Percentiles rank a stretch among this genome's conserved stretches.
These are phyloP conservation scores for Calypte anna DNA, from an alignment of 2,113 vertebrate genomes.

Conservation along the genomic window DNA sequence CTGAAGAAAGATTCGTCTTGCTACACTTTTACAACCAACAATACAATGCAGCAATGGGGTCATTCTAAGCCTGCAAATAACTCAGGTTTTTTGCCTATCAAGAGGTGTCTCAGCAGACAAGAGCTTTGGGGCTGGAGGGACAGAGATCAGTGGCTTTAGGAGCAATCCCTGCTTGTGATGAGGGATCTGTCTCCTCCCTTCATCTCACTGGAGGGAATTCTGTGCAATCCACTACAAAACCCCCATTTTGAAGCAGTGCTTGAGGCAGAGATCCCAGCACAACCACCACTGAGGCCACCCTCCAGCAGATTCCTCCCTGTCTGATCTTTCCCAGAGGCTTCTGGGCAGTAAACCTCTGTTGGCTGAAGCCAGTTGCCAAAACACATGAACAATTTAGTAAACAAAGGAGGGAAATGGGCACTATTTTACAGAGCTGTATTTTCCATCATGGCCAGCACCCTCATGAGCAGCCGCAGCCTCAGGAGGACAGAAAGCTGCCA, in stretches of 20 bases:
- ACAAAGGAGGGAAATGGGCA: background rate
- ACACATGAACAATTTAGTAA: background rate
- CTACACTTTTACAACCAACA: conserved; percentile 11
- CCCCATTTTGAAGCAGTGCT: background rate
- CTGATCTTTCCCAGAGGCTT: background rate
- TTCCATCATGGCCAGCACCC: background rate
- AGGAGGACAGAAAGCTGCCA: background rate
- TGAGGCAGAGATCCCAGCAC: background rate
- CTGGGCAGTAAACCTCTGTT: background rate
- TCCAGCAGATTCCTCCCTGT: background rate
- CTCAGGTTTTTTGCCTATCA: background rate
- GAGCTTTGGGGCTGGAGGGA: background rate
- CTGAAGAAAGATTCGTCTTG: too few relatives aligned
- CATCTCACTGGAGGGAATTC: background rate
- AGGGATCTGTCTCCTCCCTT: background rate
- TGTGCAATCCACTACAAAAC: background rate
- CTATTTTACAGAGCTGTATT: background rate
- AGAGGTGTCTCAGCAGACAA: background rate
- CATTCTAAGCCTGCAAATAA: background rate
- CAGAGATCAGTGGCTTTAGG: background rate
- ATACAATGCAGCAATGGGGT: background rate
- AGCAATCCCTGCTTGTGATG: background rate
- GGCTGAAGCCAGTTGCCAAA: background rate
- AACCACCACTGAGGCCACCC: background rate
- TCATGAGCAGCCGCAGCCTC: background rate